Percentiles rank a stretch among this genome's conserved stretches.
These are phyloP conservation scores for Ptilonorhynchus violaceus DNA, from an alignment of 2,113 vertebrate genomes.

Conservation along the genomic window DNA sequence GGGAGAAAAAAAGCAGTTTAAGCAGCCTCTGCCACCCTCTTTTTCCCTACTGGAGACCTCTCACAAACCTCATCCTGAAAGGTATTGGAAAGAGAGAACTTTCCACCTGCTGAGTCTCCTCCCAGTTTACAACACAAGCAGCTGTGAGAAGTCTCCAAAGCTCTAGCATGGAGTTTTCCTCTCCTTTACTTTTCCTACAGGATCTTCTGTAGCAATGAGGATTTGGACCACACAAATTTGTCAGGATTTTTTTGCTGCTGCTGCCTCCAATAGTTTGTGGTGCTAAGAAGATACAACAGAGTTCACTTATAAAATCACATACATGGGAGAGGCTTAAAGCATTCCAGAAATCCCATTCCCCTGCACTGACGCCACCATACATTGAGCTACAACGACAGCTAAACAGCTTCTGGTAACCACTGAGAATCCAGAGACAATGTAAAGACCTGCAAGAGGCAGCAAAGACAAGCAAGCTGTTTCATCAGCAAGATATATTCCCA, in stretches of 20 bases:
- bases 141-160: background rate
- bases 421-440: background rate
- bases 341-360: background rate
- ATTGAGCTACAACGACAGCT: background rate
- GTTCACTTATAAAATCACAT: background rate
- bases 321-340: background rate
- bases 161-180: background rate
- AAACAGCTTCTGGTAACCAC: background rate
- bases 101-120: background rate
- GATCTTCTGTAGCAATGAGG: background rate
- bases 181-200: background rate
- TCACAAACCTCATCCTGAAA: background rate
- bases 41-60: background rate
- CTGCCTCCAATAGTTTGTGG: background rate
- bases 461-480: background rate
- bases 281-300: background rate
- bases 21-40: background rate
- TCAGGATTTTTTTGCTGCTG: background rate
- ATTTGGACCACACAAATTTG: background rate
- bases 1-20: background rate
- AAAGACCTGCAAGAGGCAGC: background rate
- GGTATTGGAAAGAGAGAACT: background rate
- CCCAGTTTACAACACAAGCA: fast-evolving
- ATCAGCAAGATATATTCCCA: background rate
- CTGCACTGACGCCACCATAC: background rate